Evolutionary conservation across 2,888 invertebrate genomes (phyloP).

Genomic region (Torymus auratus): DNA sequence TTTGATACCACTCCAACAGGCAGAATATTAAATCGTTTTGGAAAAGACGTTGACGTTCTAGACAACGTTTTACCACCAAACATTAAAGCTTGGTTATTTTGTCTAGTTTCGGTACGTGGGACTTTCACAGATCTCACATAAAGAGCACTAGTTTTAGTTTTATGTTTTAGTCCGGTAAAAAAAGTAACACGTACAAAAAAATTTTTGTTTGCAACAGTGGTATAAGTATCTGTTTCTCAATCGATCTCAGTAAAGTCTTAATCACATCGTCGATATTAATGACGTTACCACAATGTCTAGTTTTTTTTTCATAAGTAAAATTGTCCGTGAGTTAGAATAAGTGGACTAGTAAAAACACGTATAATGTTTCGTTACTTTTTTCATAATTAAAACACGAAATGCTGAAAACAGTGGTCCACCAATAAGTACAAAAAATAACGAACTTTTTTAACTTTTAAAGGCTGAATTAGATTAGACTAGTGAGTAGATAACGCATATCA

Average conservation of each 20-base stretch:
- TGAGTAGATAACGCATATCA: slow-evolving; percentile 42
- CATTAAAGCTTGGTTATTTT: slow-evolving; percentile 82
- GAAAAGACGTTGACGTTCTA: slow-evolving; percentile 85
- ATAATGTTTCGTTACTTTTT: slow-evolving; percentile 30
- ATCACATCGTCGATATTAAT: too few relatives aligned
- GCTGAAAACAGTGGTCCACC: slow-evolving; percentile 63
- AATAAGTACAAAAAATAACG: slow-evolving; percentile 63
- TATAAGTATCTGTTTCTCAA: slow-evolving; percentile 34
- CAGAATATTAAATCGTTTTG: slow-evolving; percentile 87
- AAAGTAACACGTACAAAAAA: slow-evolving; percentile 16
- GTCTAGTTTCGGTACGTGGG: slow-evolving; percentile 74
- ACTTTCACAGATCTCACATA: slow-evolving; percentile 61
- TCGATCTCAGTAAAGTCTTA: too few relatives aligned
- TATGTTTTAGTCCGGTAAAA: slow-evolving; percentile 21
- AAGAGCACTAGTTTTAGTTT: slow-evolving; percentile 46
- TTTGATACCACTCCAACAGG: slow-evolving; percentile 90
- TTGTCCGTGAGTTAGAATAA: background rate
- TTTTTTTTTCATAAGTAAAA: too few relatives aligned
- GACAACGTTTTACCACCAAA: slow-evolving; percentile 86
- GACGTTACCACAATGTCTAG: too few relatives aligned
- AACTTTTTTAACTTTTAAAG: slow-evolving; percentile 40
- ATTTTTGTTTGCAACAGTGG: slow-evolving; percentile 37
- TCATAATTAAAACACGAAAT: slow-evolving; percentile 20
- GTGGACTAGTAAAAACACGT: slow-evolving; percentile 15
- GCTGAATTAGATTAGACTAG: slow-evolving; percentile 47